These are phyloP conservation scores for Herpetotheres cachinnans DNA, from an alignment of 2,113 vertebrate genomes.

Conservation along the genomic window DNA sequence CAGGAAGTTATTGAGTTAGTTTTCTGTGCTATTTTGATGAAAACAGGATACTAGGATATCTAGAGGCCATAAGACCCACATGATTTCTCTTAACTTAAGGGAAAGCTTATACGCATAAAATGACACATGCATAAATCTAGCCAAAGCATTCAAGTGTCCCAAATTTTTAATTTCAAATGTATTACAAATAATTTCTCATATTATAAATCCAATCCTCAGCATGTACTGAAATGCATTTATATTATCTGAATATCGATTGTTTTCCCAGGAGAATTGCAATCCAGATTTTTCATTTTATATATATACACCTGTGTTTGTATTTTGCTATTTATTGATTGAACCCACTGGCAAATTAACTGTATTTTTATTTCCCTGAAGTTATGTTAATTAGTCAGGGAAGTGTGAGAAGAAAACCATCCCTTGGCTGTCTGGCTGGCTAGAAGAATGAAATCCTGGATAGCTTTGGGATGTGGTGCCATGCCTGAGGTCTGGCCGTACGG, in stretches of 20 bases:
- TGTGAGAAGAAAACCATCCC: rapidly evolving
- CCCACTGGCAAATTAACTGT: not conserved
- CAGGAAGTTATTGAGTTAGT: rapidly evolving
- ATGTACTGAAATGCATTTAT: rapidly evolving
- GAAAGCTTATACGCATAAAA: rapidly evolving
- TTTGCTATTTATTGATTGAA: not conserved
- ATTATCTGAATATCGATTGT: not conserved
- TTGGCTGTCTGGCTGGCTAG: not conserved
- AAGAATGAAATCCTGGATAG: rapidly evolving
- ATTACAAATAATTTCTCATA: not conserved
- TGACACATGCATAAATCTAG: rapidly evolving
- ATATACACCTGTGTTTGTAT: rapidly evolving
- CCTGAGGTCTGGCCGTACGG: rapidly evolving
- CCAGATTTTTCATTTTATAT: not conserved
- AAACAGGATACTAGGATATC: not conserved
- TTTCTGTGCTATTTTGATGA: not conserved
- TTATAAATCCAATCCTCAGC: rapidly evolving
- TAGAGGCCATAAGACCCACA: rapidly evolving
- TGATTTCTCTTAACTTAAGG: not conserved
- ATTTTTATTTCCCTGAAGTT: not conserved
- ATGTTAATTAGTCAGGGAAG: not conserved
- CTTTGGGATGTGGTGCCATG: rapidly evolving
- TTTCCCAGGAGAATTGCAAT: not conserved
- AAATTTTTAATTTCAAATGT: rapidly evolving
- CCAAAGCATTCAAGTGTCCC: not conserved